Conservation (phyloP, 2,888 invertebrate genomes). For the Leptodirus hochenwartii region DNA sequence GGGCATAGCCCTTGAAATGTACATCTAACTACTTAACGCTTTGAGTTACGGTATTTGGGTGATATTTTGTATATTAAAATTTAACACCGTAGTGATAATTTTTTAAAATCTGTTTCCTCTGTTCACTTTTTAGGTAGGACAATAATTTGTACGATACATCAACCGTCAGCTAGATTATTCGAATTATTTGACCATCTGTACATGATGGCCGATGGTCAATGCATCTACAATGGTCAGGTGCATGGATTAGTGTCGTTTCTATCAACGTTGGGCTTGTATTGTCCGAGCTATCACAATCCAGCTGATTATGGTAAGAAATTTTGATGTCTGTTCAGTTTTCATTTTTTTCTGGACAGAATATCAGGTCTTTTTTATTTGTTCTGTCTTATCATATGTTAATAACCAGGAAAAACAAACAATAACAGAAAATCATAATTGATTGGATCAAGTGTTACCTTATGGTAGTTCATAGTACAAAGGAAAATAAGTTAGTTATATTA, state of each 20-base stretch:
- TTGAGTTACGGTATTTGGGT: too few relatives aligned
- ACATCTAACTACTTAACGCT: too few relatives aligned
- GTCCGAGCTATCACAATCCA: slow-evolving; percentile 92
- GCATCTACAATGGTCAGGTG: slow-evolving; percentile 79
- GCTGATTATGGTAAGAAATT: slow-evolving; percentile 70
- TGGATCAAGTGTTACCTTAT: neutral
- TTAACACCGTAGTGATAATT: too few relatives aligned
- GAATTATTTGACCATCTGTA: slow-evolving; percentile 93
- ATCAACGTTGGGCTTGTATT: slow-evolving; percentile 65
- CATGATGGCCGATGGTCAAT: slow-evolving; percentile 81
- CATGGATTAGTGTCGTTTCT: slow-evolving; percentile 74
- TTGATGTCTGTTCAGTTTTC: too few relatives aligned
- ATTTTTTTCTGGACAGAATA: slow-evolving; percentile 1
- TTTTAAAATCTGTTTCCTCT: neutral
- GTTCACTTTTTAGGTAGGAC: slow-evolving; percentile 37
- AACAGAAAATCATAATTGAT: neutral
- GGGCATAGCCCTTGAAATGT: too few relatives aligned
- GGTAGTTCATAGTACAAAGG: neutral
- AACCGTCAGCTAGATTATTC: slow-evolving; percentile 86
- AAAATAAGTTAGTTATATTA: too few relatives aligned
- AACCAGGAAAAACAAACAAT: neutral
- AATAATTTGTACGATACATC: slow-evolving; percentile 91
- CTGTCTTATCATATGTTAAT: neutral
- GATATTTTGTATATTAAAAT: too few relatives aligned
- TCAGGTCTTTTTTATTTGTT: too few relatives aligned